Evolutionary conservation across 2,113 vertebrate species (phyloP), one percentile per base, ranked within the genome.

Genomic region (Sapajus apella): DNA sequence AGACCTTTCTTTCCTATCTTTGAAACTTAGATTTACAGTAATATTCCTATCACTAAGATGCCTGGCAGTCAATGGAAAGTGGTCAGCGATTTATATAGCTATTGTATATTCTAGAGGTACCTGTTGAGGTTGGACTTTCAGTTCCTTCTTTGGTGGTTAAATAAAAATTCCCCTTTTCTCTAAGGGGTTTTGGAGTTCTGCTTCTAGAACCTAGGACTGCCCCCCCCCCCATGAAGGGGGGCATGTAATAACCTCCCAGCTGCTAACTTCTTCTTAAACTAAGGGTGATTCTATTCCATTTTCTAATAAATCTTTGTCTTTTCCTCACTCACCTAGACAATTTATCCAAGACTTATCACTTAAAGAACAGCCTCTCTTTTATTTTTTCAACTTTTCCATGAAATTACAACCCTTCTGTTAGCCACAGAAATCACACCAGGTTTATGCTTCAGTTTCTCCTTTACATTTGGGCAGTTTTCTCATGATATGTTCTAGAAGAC

Each of bases 61-160:
- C 83, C 0, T 0, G 6, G 32, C 70, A 13, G 3, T 3, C 18
- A 4, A 0, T 12, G 40, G 43, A 37, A 50, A 3, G 0, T 2
- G 6, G 0, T 2, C 4, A 7, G 64, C 6, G 0, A 1, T 30
- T 37, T 30, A 5, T 8, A 6, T 18, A 20, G 1, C 40, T 20
- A 0, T 5, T 6, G 40, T 16, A 5, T 11, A 1, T 21, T 8
- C 80, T 68, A 1, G 61, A 52, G 18, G 21, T 3, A 0, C 5
- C 4, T 2, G 0, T 8, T 6, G 30, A 35, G 10, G n/a, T 3
- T 35, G 32, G n/a, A 13, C 0, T 45, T 16, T 2, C 2, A 1
- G 2, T 1, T 11, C 5, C 23, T 8, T 47, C 55, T n/a, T 20
- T 1, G 8, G 68, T 27, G 25, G 35, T 10, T 2, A 3, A 21